These are phyloP conservation scores for Vimba vimba DNA, from an alignment of 2,113 vertebrate genomes.

Conservation along the genomic window DNA sequence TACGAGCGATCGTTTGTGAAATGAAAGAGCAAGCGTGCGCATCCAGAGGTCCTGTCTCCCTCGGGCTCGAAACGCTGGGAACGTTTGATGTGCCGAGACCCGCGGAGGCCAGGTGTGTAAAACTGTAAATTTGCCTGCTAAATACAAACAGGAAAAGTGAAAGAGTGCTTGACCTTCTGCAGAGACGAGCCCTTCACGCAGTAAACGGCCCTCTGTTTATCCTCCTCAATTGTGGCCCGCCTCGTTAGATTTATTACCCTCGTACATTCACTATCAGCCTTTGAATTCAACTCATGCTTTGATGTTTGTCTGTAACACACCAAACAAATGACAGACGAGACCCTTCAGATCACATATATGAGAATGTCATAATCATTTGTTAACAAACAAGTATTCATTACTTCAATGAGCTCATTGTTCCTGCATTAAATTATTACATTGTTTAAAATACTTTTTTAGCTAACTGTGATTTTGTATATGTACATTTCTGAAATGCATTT, in stretches of 20 bases:
- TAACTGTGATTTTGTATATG: too few species aligned
- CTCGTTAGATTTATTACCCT: conserved; percentile 25
- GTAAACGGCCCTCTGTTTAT: conserved; percentile 25
- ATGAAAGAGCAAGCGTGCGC: background rate
- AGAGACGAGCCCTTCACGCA: background rate
- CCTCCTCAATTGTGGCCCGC: conserved; percentile 1
- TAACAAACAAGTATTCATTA: too few species aligned
- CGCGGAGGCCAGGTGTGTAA: conserved; percentile 35
- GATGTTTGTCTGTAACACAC: background rate
- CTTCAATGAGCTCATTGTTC: too few species aligned
- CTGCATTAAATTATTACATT: too few species aligned
- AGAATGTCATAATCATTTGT: too few species aligned
- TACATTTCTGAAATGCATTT: too few species aligned
- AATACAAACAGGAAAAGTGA: conserved; percentile 38
- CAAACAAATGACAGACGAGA: background rate
- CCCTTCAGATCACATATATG: background rate
- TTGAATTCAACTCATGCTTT: conserved; percentile 6
- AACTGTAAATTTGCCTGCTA: conserved; percentile 29
- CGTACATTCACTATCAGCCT: conserved; percentile 11
- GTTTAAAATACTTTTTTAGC: too few species aligned
- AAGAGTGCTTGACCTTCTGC: conserved; percentile 21
- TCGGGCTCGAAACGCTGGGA: background rate
- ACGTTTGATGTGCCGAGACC: conserved; percentile 20
- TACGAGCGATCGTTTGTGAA: background rate
- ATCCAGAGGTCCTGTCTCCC: background rate